phyloP scores from a whole-genome alignment of 2,113 vertebrate species.

The Hydrochoerus hydrochaeris region DNA sequence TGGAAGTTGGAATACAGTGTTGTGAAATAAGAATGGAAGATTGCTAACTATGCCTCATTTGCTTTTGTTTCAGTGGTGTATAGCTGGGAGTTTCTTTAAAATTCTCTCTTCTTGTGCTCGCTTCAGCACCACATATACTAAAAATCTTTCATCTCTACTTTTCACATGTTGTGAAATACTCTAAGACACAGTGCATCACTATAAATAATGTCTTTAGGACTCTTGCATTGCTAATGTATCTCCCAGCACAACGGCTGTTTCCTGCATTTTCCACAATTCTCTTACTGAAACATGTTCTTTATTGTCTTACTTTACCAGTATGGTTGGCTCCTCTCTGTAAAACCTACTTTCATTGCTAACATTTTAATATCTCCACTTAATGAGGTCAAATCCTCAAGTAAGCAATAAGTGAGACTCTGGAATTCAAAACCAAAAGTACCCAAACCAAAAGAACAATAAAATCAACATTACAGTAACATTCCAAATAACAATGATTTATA shows the following conservation, averaged over 20 bases:
- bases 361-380: constrained; percentile 75
- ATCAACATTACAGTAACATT: constrained; percentile 56
- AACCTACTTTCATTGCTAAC: constrained; percentile 67
- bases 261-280: constrained; percentile 83
- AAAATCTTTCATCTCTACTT: constrained; percentile 86
- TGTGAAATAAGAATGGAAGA: not conserved
- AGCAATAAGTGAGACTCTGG: constrained; percentile 67
- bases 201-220: not conserved
- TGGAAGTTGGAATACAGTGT: not conserved
- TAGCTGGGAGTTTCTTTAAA: constrained; percentile 89
- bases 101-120: constrained; percentile 84
- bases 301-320: constrained; percentile 65
- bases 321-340: constrained; percentile 71
- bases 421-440: constrained; percentile 65
- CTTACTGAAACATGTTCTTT: constrained; percentile 81
- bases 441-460: constrained; percentile 65
- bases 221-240: not conserved
- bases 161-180: no score
- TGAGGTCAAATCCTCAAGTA: constrained; percentile 67
- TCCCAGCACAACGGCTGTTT: not conserved
- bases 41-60: not conserved
- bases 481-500: constrained; percentile 81
- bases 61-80: not conserved
- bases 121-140: constrained; percentile 10
- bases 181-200: not conserved